Base-by-base conservation (phyloP, 2,797 vertebrate genomes). In the Leuciscus waleckii region DNA sequence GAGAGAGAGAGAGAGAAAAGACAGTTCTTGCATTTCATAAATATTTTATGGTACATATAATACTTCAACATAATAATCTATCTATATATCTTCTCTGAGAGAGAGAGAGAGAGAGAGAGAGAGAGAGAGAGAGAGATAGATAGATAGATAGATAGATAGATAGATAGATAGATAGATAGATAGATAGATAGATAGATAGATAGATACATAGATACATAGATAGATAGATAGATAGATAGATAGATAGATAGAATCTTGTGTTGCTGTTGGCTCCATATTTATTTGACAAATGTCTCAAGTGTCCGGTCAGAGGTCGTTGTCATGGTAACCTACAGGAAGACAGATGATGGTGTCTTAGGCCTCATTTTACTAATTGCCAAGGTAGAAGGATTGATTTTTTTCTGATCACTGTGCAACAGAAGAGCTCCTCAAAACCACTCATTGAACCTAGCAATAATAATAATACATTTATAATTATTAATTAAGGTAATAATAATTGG, bases 281-380 rank as follows among this genome's bases (percentile, higher is more conserved):
- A 74, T 67, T 73, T 81, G 78, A 84, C 67, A 51, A 75, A 84
- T 41, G 51, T 70, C 41, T 29, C 54, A 29, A 35, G 83, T 82
- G 79, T 85, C 35, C 37, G 78, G 70, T 79, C 78, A 82, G 83
- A 85, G 80, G 85, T 83, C 68, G 82, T 87, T 89, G 86, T 83
- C 85, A 85, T 88, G 86, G 87, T 81, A 89, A 87, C 77, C 73
- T 32, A 51, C 39, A 71, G 84, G 56, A 88, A 87, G 87, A 90
- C 87, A 39, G 76, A 90, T 89, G 83, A 88, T 84, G 54, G 0
- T 75, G 67, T 43, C 32, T 69, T 16, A 32, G 58, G 80, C 21
- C 88, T 90, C 81, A 88, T 90, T 91, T 83, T 87, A 82, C 85
- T 88, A 89, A 90, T 89, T 90, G 82, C 76, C 81, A 68, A 85